Evolutionary conservation across 2,797 vertebrate genomes (phyloP), one percentile per base, ranked within the genome.

Genomic region (Epinephelus malabaricus): DNA sequence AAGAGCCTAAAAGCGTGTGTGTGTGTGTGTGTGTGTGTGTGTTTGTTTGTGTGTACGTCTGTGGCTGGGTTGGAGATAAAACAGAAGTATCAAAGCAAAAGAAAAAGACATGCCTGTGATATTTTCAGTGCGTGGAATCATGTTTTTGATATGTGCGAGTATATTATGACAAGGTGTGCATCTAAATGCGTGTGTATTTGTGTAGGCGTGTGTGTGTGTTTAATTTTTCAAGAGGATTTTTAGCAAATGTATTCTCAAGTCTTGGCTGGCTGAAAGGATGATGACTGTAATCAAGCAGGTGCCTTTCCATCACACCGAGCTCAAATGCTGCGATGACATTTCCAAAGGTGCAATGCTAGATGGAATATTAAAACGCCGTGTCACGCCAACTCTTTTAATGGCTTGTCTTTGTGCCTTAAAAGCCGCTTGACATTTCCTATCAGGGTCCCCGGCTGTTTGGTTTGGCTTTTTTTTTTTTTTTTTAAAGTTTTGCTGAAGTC

Each of bases 201-300:
- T 54, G 43, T 18, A 19, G 10, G 40, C 21, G 9, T 21, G 53
- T 38, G 19, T 11, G 23, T 30, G 49, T 34, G 7, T 34, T 67
- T 59, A 47, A 15, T 7, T 49, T 49, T 49, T 15, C 47, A 49
- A 49, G 79, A 62, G 58, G 60, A 65, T 73, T 84, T 89, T 80
- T 79, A 69, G 27, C 61, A 74, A 85, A 83, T 82, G 82, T 79
- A 76, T 79, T 83, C 58, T 71, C 47, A 70, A 67, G 77, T 74
- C 82, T 80, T 50, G 63, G 61, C 40, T 60, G 50, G 47, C 47
- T 86, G 79, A 90, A 86, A 87, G 75, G 81, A 90, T 90, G 90
- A 92, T 90, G 84, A 87, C 89, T 89, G 85, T 92, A 93, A 92
- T 93, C 91, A 90, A 86, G 71, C 59, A 0, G 63, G n/a, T 75